Conservation (phyloP, 1,140 invertebrate genomes). For the Rhopalosiphum padi region DNA sequence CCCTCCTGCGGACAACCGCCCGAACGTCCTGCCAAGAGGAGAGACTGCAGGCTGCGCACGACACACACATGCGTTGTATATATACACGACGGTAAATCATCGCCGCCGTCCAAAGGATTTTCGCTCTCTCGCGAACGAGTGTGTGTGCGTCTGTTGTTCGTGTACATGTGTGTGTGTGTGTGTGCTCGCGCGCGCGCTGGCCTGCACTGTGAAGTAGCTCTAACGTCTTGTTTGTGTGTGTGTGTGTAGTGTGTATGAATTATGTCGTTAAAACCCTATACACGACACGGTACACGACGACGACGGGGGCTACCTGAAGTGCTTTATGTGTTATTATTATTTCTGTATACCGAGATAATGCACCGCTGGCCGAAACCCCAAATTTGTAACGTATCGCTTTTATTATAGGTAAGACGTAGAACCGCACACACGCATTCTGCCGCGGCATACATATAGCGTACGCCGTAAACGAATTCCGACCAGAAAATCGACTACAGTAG, state of each 20-base stretch:
- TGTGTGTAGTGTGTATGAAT: conserved; percentile 11
- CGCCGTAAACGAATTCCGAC: not conserved
- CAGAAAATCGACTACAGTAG: not conserved
- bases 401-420: not conserved
- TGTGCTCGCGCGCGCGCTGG: too few relatives aligned
- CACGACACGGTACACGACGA: conserved; percentile 1
- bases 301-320: conserved; percentile 28
- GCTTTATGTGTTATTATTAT: not conserved
- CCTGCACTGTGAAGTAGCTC: conserved; percentile 3
- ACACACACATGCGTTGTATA: not conserved
- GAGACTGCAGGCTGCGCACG: not conserved
- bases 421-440: not conserved
- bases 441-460: not conserved
- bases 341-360: not conserved
- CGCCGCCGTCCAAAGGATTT: conserved; percentile 22
- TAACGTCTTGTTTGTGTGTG: not conserved
- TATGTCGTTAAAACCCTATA: conserved; percentile 50
- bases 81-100: conserved; percentile 25
- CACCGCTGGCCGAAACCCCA: not conserved
- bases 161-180: not conserved
- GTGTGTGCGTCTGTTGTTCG: not conserved
- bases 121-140: not conserved
- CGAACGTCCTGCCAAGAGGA: conserved; percentile 19
- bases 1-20: conserved; percentile 31
- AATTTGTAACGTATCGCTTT: conserved; percentile 39